A percentile compares a stretch with the other conserved stretches of the same genome.
Evolutionary conservation across 1,140 invertebrate species (phyloP).

Genomic region (Trialeurodes vaporariorum): DNA sequence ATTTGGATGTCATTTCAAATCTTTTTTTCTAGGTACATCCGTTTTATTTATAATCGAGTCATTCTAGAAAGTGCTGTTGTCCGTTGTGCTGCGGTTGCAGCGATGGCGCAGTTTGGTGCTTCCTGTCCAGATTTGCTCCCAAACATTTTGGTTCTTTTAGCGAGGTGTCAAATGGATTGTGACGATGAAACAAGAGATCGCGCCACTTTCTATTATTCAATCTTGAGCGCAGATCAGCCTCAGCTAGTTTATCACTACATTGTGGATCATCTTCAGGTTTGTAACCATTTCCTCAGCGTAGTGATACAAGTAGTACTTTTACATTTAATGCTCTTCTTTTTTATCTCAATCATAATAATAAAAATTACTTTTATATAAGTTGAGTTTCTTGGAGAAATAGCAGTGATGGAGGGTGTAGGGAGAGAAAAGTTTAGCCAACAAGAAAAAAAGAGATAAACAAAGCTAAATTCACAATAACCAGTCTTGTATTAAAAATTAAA

Average conservation of each 20-base stretch:
- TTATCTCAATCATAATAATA: no score
- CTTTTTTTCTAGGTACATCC: constrained; percentile 60
- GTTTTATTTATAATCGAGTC: constrained; percentile 98
- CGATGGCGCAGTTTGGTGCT: constrained; percentile 94
- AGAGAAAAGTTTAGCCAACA: no score
- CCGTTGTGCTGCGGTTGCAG: constrained; percentile 89
- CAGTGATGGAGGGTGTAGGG: no score
- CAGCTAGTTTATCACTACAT: constrained; percentile 74
- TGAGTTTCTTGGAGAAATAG: no score
- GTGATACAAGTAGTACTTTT: no score
- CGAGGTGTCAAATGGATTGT: constrained; percentile 86
- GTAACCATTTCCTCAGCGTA: no score
- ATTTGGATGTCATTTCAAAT: neutral
- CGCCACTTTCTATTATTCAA: constrained; percentile 89
- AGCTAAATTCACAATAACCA: no score
- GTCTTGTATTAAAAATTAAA: no score
- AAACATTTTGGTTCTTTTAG: constrained; percentile 70
- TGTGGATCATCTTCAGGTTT: constrained; percentile 54
- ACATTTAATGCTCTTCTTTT: no score
- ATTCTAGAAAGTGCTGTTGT: constrained; percentile 93
- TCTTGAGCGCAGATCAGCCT: constrained; percentile 56
- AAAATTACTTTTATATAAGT: no score
- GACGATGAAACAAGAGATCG: constrained; percentile 98
- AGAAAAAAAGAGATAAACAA: no score
- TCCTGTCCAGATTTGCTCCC: constrained; percentile 80